These are phyloP conservation scores for Eueides isabella DNA, from an alignment of 1,140 invertebrate species.

Conservation along the genomic window DNA sequence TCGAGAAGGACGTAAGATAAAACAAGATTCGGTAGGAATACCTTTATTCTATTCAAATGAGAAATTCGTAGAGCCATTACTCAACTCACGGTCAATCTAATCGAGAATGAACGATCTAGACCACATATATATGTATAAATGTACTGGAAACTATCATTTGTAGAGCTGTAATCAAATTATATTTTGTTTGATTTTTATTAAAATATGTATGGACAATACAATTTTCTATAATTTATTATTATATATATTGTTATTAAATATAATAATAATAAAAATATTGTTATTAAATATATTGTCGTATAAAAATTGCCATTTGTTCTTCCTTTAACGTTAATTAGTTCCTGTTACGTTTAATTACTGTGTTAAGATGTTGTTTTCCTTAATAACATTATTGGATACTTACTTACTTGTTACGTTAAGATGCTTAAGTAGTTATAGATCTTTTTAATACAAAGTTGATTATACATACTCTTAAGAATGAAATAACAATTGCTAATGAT, in stretches of 20 bases:
- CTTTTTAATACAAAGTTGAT: background rate
- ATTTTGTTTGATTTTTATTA: background rate
- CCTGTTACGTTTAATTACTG: slow-evolving; percentile 3
- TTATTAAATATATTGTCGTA: background rate
- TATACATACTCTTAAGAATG: background rate
- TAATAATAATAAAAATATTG: background rate
- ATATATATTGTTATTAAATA: no score
- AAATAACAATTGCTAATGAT: background rate
- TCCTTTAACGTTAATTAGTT: background rate
- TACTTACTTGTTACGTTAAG: background rate
- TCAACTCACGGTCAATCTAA: slow-evolving; percentile 23
- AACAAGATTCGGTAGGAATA: slow-evolving; percentile 60
- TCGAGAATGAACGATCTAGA: background rate
- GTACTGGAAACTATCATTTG: background rate
- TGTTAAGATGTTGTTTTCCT: background rate
- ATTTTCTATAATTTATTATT: background rate
- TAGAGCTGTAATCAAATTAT: background rate
- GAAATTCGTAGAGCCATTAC: slow-evolving; percentile 53
- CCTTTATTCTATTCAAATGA: slow-evolving; percentile 62
- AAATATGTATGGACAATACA: no score
- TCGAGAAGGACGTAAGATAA: slow-evolving; percentile 65
- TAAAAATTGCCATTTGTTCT: background rate
- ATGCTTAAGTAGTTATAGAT: background rate
- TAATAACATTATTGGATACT: slow-evolving; percentile 4
- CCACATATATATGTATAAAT: background rate